These are phyloP conservation scores for Calliopum simillimum DNA, from an alignment of 2,888 invertebrate genomes.

Conservation along the genomic window DNA sequence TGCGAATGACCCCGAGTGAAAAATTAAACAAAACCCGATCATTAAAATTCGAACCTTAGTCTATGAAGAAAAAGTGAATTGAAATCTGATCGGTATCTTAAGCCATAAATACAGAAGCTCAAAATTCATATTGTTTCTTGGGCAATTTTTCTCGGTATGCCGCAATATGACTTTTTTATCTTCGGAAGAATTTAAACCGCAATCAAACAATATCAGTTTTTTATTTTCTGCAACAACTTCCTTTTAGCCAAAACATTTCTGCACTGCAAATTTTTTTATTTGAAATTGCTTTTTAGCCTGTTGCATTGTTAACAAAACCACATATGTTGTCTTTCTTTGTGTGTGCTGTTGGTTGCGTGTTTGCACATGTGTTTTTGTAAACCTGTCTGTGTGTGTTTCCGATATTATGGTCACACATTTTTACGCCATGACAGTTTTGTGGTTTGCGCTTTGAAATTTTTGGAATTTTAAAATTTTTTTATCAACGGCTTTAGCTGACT, in stretches of 20 bases:
- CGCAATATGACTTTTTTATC: too few relatives aligned
- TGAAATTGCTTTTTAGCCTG: neutral
- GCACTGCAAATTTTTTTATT: neutral
- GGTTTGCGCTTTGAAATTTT: conserved; percentile 4
- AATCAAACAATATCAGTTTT: neutral
- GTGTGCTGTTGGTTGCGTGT: neutral
- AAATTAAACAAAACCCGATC: too few relatives aligned
- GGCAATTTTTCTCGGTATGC: too few relatives aligned
- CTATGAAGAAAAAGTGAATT: too few relatives aligned
- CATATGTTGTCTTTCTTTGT: neutral
- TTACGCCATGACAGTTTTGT: conserved; percentile 1
- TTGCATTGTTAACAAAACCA: neutral
- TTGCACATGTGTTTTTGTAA: neutral
- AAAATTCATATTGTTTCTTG: too few relatives aligned
- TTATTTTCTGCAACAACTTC: neutral
- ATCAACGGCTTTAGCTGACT: neutral
- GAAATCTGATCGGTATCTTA: too few relatives aligned
- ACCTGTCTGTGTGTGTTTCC: neutral
- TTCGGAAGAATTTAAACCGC: too few relatives aligned
- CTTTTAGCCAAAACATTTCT: neutral
- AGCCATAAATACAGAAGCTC: too few relatives aligned
- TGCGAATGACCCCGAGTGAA: too few relatives aligned
- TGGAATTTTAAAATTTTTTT: neutral
- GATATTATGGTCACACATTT: neutral
- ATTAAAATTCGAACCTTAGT: too few relatives aligned